Conservation (phyloP, 2,797 vertebrate species). For the Helarctos malayanus region DNA sequence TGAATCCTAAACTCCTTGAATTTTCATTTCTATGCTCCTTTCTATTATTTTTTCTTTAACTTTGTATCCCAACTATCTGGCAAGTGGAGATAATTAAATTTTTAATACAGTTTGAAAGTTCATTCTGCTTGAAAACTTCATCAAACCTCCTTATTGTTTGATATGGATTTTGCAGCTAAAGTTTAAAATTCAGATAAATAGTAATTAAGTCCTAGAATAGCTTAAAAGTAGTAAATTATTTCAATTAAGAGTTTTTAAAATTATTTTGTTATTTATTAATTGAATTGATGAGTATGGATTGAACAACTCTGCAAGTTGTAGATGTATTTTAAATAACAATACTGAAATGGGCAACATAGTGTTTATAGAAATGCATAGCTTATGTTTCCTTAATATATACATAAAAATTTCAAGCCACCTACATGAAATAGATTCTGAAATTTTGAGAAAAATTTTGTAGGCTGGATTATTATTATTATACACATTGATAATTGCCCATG, state of each 20-base stretch:
- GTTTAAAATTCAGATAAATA: constrained; percentile 52
- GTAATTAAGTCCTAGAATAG: not conserved
- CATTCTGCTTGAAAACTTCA: constrained; percentile 54
- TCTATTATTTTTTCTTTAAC: not conserved
- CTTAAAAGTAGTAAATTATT: constrained; percentile 29
- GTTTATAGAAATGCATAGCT: not conserved
- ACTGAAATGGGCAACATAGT: not conserved
- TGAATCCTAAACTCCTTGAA: not conserved
- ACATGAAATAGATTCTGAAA: not conserved
- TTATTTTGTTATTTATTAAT: constrained; percentile 32
- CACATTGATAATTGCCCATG: not conserved
- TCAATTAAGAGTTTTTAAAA: constrained; percentile 3
- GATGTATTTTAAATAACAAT: constrained; percentile 38
- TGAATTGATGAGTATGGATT: not conserved
- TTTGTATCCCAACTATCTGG: not conserved
- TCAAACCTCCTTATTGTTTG: not conserved
- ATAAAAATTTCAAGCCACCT: not conserved
- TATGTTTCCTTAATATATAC: not conserved
- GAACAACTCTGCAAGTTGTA: not conserved
- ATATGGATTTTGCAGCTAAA: constrained; percentile 39
- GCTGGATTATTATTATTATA: not conserved
- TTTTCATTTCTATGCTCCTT: not conserved
- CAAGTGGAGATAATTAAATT: not conserved
- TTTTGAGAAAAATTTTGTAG: not conserved
- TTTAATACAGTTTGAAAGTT: constrained; percentile 43